These are phyloP conservation scores for Mimumesa dahlbomi DNA, from an alignment of 2,888 invertebrate species.

Conservation along the genomic window DNA sequence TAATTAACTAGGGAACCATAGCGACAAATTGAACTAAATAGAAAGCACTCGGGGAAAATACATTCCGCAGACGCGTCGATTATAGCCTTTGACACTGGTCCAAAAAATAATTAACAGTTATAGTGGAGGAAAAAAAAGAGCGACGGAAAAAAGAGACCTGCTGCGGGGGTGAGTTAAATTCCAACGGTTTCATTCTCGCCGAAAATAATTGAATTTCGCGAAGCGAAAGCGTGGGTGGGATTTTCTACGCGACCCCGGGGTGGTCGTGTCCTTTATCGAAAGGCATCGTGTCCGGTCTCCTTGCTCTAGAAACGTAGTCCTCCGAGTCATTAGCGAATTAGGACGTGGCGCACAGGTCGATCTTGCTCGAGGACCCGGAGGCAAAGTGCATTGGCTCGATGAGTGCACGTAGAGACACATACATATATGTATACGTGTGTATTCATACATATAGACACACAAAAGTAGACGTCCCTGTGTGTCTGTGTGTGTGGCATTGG, in stretches of 20 bases:
- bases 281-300: constrained; percentile 19
- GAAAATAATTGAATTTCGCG: background rate
- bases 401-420: constrained; percentile 15
- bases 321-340: constrained; percentile 71
- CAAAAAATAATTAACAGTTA: no score
- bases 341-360: constrained; percentile 66
- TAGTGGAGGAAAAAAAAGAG: no score
- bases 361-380: constrained; percentile 26
- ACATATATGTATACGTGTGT: background rate
- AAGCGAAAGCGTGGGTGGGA: no score
- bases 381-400: constrained; percentile 56
- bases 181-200: no score
- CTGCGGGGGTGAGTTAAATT: no score
- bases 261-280: constrained; percentile 13
- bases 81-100: no score
- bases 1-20: no score
- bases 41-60: no score
- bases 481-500: background rate
- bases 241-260: background rate
- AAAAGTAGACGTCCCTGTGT: constrained; percentile 4
- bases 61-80: no score
- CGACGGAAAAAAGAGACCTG: no score
- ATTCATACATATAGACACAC: background rate
- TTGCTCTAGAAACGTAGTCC: constrained; percentile 58
- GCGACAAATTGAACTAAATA: no score